A percentile compares a stretch with the other conserved stretches of the same genome.
phyloP scores from a whole-genome alignment of 2,888 invertebrate species.

The Polyommatus iphigenia region DNA sequence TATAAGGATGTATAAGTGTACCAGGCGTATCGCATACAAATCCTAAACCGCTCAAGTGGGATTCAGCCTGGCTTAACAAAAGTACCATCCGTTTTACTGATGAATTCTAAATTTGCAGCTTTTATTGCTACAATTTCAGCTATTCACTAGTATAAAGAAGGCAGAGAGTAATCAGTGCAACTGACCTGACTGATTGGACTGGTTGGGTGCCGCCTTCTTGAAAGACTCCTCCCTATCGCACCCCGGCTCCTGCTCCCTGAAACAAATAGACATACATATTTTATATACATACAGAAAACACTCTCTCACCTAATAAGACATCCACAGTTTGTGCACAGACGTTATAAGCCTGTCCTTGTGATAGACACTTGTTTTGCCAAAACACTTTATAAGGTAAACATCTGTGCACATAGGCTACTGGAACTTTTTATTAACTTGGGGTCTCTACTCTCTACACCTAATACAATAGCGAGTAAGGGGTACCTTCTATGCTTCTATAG shows the following conservation, averaged over 20 bases:
- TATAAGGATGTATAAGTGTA: too few species aligned
- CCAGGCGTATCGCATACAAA: too few species aligned
- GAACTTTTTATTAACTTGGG: too few species aligned
- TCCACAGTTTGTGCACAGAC: too few species aligned
- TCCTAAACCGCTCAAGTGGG: too few species aligned
- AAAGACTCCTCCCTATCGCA: constrained; percentile 66
- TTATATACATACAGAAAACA: not conserved
- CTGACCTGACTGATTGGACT: constrained; percentile 65
- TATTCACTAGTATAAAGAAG: not conserved
- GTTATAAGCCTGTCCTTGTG: too few species aligned
- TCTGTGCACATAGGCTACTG: too few species aligned
- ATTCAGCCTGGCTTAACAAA: too few species aligned
- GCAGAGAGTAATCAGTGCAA: not conserved
- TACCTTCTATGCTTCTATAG: not conserved
- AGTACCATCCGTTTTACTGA: not conserved
- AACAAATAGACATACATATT: constrained; percentile 44
- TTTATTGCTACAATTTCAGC: not conserved
- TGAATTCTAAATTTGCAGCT: not conserved
- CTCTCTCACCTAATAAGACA: not conserved
- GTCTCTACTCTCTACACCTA: too few species aligned
- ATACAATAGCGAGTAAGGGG: not conserved
- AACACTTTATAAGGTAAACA: too few species aligned
- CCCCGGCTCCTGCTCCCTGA: constrained; percentile 69
- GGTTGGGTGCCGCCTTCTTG: constrained; percentile 59
- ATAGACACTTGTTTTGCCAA: too few species aligned